phyloP scores from a whole-genome alignment of 2,797 vertebrate species.

The Gadopsis marmoratus region DNA sequence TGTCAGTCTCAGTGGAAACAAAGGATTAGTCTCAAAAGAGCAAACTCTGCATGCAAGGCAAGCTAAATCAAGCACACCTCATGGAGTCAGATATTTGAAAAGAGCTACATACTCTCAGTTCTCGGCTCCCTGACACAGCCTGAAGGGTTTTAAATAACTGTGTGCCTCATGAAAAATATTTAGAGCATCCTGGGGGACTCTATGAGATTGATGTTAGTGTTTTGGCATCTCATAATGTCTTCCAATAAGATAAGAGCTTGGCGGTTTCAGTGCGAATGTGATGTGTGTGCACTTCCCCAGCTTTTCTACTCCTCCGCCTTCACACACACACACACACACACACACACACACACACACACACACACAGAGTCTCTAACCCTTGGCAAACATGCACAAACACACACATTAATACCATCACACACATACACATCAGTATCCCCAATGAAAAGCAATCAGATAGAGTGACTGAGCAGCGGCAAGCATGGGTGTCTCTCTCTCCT shows the following conservation, averaged over 20 bases:
- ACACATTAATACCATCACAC: conserved; percentile 53
- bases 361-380: conserved; percentile 40
- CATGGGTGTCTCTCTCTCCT: conserved; percentile 57
- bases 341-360: conserved; percentile 1
- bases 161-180: conserved; percentile 76
- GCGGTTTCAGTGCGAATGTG: conserved; percentile 64
- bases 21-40: conserved; percentile 53
- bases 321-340: conserved; percentile 22
- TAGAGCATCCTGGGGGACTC: conserved; percentile 67
- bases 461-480: conserved; percentile 71
- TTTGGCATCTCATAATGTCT: conserved; percentile 76
- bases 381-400: conserved; percentile 50
- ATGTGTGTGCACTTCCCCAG: conserved; percentile 68
- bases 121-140: conserved; percentile 58
- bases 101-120: conserved; percentile 54
- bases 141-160: conserved; percentile 76
- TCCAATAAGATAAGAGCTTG: conserved; percentile 78
- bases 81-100: conserved; percentile 64
- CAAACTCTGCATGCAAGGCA: conserved; percentile 40
- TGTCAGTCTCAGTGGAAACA: conserved; percentile 58
- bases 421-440: conserved; percentile 53
- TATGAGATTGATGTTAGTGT: conserved; percentile 75
- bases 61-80: conserved; percentile 60
- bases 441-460: conserved; percentile 76
- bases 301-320: conserved; percentile 50